phyloP scores from a whole-genome alignment of 2,113 vertebrate genomes.

The Serilophus lunatus region DNA sequence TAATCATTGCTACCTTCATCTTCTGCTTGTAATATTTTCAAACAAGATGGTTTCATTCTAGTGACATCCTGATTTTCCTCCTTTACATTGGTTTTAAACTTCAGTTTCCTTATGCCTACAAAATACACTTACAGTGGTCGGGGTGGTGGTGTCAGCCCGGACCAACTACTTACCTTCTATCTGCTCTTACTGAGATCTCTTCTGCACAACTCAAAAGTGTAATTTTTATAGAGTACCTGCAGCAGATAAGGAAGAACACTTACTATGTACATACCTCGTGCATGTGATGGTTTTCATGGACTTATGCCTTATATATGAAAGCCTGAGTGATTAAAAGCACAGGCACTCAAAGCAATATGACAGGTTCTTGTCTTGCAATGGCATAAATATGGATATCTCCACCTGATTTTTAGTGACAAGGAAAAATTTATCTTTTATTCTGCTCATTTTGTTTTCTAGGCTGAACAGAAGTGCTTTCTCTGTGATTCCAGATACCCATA shows the following conservation, averaged over 20 bases:
- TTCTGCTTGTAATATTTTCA: not conserved
- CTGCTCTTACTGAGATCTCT: not conserved
- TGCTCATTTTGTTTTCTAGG: constrained; percentile 65
- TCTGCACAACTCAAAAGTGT: not conserved
- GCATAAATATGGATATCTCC: not conserved
- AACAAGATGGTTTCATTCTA: not conserved
- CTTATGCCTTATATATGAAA: not conserved
- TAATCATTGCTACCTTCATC: not conserved
- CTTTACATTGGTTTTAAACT: not conserved
- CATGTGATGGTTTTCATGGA: not conserved
- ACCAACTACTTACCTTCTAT: not conserved
- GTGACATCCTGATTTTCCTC: not conserved
- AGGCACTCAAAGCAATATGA: not conserved
- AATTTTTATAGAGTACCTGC: not conserved
- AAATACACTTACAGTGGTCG: not conserved
- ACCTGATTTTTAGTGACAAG: not conserved
- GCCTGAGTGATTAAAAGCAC: not conserved
- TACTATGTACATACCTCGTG: not conserved
- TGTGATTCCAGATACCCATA: constrained; percentile 84
- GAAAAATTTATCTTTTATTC: not conserved
- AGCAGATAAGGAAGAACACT: not conserved
- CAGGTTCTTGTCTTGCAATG: not conserved
- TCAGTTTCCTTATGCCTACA: not conserved
- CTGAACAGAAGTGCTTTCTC: constrained; percentile 83
- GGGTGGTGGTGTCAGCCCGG: not conserved